Evolutionary conservation across 2,113 vertebrate species (phyloP).

Genomic region (Colinus virginianus): DNA sequence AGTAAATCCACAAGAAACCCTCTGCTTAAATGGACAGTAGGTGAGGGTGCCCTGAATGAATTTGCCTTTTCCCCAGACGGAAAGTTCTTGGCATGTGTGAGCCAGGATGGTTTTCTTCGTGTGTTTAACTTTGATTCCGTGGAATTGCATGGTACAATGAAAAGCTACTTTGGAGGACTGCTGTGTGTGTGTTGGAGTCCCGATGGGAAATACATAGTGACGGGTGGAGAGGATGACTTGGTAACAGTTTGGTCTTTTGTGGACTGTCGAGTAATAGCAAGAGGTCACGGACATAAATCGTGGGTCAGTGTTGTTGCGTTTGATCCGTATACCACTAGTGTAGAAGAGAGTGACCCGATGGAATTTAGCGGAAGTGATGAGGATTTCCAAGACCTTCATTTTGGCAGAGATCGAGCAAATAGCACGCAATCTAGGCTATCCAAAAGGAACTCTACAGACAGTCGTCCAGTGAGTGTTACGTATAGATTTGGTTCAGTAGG

Average conservation of each 20-base stretch:
- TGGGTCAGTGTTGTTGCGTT: slow-evolving; percentile 99
- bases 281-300: slow-evolving; percentile 96
- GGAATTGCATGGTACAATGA: slow-evolving; percentile 97
- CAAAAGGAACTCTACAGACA: slow-evolving; percentile 97
- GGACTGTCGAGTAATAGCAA: slow-evolving; percentile 94
- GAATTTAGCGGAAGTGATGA: slow-evolving; percentile 98
- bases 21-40: slow-evolving; percentile 96
- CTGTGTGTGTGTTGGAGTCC: slow-evolving; percentile 99
- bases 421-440: slow-evolving; percentile 94
- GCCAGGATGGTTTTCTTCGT: slow-evolving; percentile 96
- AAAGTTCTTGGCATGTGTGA: slow-evolving; percentile 95
- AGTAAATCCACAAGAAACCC: slow-evolving; percentile 98
- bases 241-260: slow-evolving; percentile 98
- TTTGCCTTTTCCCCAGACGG: slow-evolving; percentile 98
- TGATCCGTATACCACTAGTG: slow-evolving; percentile 96
- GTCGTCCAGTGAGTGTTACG: slow-evolving; percentile 93
- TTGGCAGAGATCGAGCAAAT: slow-evolving; percentile 91
- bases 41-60: slow-evolving; percentile 96
- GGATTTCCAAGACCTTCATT: slow-evolving; percentile 95
- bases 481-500: slow-evolving; percentile 98
- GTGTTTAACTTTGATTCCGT: slow-evolving; percentile 97
- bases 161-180: slow-evolving; percentile 98
- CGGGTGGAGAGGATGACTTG: slow-evolving; percentile 96
- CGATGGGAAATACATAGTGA: slow-evolving; percentile 95
- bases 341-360: slow-evolving; percentile 93